Evolutionary conservation across 2,797 vertebrate species (phyloP), one percentile per base, ranked within the genome.

Genomic region (Austrolebias charrua): DNA sequence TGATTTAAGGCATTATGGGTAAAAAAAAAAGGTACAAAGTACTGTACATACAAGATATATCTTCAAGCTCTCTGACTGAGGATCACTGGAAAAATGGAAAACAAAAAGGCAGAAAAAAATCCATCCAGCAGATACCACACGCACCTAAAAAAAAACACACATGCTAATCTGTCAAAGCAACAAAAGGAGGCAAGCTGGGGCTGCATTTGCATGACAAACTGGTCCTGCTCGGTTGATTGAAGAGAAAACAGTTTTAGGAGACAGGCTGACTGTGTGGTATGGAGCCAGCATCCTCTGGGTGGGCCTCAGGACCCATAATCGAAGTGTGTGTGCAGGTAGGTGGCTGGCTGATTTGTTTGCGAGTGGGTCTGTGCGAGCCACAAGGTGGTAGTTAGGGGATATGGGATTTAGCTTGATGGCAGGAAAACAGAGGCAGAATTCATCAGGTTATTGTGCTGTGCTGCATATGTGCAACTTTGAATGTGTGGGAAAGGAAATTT

Each of bases 151-250:
- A 72, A 75, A 68, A 29, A 64, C 59, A 66, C 66, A 56, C 48
- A 31, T 28, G 15, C 65, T 82, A 87, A 84, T 90, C 86, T 90
- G 84, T 86, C 79, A 90, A 75, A 55, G 77, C 74, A 78, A 85
- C 87, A 87, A 88, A 81, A 69, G 70, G 75, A 82, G 77, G 79
- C 90, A 83, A 86, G 74, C 78, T 73, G 75, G 78, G 86, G 83
- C 75, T n/a, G 71, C 79, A 85, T 89, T 86, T 84, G 69, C 77
- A 88, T 89, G 86, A 92, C 86, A 87, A 92, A 90, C 88, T 51
- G 79, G 64, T 64, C 66, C 80, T 58, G 64, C 79, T 85, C 79
- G 76, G 85, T 88, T 92, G 86, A 83, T 76, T 1, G 71, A 90
- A 84, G 84, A 90, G 83, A 69, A 71, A 87, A 80, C 77, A 83